Percentiles rank a stretch among this genome's conserved stretches.
Evolutionary conservation across 30 jellyfish, hydroid and myxozoan genomes (phyloP).

Genomic region (Rhopilema esculentum): DNA sequence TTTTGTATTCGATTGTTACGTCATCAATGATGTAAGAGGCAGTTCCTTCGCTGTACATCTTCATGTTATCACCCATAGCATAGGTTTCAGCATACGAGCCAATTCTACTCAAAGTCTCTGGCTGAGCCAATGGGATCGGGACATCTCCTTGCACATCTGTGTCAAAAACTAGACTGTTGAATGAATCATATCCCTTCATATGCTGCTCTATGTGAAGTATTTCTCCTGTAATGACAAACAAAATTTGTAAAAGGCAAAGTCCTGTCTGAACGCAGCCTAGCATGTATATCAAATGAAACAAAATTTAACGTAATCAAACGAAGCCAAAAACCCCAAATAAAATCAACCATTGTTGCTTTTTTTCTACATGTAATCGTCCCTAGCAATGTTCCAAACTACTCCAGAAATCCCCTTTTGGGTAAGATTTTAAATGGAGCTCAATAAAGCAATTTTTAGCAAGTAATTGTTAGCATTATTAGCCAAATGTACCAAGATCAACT

Average conservation of each 20-base stretch:
- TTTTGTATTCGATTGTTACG: constrained; percentile 26
- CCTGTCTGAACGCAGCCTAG: neutral
- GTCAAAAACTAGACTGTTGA: constrained; percentile 63
- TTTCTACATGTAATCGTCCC: too few relatives aligned
- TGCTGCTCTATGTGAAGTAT: constrained; percentile 52
- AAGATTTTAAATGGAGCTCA: too few relatives aligned
- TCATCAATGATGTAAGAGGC: constrained; percentile 47
- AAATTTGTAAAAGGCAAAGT: neutral
- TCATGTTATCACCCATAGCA: constrained; percentile 17
- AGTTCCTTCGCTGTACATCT: constrained; percentile 55
- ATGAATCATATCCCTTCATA: constrained; percentile 71
- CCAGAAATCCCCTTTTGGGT: too few relatives aligned
- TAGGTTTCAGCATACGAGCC: constrained; percentile 43
- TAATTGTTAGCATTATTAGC: too few relatives aligned
- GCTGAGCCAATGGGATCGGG: constrained; percentile 62
- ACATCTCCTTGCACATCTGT: constrained; percentile 58
- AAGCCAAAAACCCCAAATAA: too few relatives aligned
- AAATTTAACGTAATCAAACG: too few relatives aligned
- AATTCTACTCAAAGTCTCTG: constrained; percentile 27
- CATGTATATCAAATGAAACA: too few relatives aligned
- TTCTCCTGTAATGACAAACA: constrained; percentile 46
- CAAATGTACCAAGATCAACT: too few relatives aligned
- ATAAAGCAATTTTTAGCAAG: too few relatives aligned
- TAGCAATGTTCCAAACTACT: too few relatives aligned
- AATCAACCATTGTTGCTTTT: too few relatives aligned